These are phyloP conservation scores for Elaphurus davidianus DNA, from an alignment of 2,113 vertebrate species.

Conservation along the genomic window DNA sequence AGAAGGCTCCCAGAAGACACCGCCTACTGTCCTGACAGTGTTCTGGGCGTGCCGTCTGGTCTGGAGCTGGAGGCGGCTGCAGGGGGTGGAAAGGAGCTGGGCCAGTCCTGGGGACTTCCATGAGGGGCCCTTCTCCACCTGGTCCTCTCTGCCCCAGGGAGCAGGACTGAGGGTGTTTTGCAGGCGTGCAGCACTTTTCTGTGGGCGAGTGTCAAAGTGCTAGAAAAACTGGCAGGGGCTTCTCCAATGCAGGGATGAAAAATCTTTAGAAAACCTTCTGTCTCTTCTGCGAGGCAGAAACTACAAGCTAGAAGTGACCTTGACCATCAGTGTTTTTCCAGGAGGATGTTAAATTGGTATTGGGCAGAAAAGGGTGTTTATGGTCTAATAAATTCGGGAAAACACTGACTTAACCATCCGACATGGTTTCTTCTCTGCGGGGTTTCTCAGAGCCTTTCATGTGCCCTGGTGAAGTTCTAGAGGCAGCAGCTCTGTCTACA, in stretches of 20 bases:
- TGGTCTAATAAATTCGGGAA: not conserved
- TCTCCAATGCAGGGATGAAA: not conserved
- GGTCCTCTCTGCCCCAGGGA: not conserved
- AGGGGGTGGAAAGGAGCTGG: not conserved
- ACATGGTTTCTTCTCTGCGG: not conserved
- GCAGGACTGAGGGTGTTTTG: not conserved
- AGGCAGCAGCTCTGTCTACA: fast-evolving
- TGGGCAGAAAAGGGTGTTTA: not conserved
- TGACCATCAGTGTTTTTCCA: not conserved
- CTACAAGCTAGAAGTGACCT: not conserved
- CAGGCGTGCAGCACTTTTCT: fast-evolving
- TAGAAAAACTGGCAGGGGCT: not conserved
- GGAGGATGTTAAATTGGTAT: not conserved
- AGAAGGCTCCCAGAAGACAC: not conserved
- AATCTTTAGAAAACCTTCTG: not conserved
- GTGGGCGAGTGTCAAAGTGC: not conserved
- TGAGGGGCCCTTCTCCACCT: not conserved
- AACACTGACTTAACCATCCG: not conserved
- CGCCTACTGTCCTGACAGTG: not conserved
- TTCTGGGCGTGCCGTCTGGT: not conserved
- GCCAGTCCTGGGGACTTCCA: not conserved
- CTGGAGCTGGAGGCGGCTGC: not conserved
- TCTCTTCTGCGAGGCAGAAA: not conserved
- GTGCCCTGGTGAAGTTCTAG: not conserved
- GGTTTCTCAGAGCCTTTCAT: not conserved